Conservation (phyloP, 2,113 vertebrate species). For the Heliornis fulica region DNA sequence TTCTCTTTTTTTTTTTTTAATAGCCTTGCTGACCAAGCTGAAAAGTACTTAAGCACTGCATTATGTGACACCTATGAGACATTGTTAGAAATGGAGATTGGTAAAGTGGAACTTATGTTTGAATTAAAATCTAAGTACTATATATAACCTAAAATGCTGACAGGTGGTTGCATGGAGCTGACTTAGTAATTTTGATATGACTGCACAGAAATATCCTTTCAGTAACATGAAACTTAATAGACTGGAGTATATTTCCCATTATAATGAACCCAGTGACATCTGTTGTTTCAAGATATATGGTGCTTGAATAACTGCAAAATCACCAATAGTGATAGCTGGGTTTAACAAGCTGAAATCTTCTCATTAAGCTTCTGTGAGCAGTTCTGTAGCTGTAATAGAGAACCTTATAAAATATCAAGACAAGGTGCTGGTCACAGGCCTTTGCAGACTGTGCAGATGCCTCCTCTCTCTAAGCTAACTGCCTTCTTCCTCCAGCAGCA, state of each 20-base stretch:
- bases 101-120: fast-evolving
- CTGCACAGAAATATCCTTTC: neutral
- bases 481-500: neutral
- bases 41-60: neutral
- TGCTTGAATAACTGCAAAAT: constrained; percentile 2
- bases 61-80: neutral
- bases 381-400: neutral
- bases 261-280: neutral
- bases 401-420: neutral
- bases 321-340: neutral
- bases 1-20: neutral
- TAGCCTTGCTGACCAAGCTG: neutral
- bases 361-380: neutral
- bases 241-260: neutral
- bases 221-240: neutral
- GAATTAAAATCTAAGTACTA: neutral
- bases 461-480: neutral
- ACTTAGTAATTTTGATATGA: neutral
- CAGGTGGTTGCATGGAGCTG: neutral
- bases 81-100: neutral
- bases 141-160: neutral
- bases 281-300: constrained; percentile 30
- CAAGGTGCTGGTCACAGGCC: neutral
- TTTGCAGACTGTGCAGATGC: neutral
- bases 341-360: neutral